phyloP scores from a whole-genome alignment of 2,888 invertebrate species.

The Celastrina argiolus region DNA sequence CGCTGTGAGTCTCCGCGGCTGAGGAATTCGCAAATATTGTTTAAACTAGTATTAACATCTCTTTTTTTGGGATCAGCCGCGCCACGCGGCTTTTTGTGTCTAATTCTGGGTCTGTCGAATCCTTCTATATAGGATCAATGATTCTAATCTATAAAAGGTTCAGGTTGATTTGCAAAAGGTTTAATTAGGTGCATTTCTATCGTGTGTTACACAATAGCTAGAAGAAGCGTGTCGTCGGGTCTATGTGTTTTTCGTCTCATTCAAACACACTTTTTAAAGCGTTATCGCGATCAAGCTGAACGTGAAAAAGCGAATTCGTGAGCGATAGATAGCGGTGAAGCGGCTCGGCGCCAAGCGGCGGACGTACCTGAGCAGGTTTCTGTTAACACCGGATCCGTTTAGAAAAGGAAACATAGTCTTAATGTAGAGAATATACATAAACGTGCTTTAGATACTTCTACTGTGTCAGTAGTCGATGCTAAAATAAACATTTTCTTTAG shows the following conservation, averaged over 20 bases:
- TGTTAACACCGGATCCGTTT: constrained; percentile 71
- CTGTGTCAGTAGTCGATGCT: constrained; percentile 22
- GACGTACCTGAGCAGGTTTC: constrained; percentile 76
- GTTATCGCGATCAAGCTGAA: constrained; percentile 50
- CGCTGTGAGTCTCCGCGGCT: constrained; percentile 86
- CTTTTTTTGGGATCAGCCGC: background rate
- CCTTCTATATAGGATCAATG: constrained; percentile 6
- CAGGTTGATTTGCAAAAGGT: constrained; percentile 23
- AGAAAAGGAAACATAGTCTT: constrained; percentile 63
- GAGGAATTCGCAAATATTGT: constrained; percentile 49
- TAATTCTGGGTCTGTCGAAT: background rate
- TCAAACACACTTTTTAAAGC: constrained; percentile 48
- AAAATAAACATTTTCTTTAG: constrained; percentile 20
- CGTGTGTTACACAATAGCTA: constrained; percentile 20
- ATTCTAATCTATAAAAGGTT: constrained; percentile 14
- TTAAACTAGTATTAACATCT: constrained; percentile 31
- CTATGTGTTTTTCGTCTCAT: constrained; percentile 46
- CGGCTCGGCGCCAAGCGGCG: constrained; percentile 59
- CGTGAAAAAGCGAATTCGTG: constrained; percentile 61
- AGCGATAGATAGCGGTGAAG: constrained; percentile 55
- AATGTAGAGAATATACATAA: constrained; percentile 41
- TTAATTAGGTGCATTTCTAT: constrained; percentile 23
- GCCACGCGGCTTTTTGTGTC: background rate
- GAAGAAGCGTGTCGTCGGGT: constrained; percentile 41
- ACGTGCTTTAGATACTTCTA: constrained; percentile 32